Percentiles rank a stretch among this genome's conserved stretches.
These are phyloP conservation scores for Amblyornis subalaris DNA, from an alignment of 2,113 vertebrate genomes.

Conservation along the genomic window DNA sequence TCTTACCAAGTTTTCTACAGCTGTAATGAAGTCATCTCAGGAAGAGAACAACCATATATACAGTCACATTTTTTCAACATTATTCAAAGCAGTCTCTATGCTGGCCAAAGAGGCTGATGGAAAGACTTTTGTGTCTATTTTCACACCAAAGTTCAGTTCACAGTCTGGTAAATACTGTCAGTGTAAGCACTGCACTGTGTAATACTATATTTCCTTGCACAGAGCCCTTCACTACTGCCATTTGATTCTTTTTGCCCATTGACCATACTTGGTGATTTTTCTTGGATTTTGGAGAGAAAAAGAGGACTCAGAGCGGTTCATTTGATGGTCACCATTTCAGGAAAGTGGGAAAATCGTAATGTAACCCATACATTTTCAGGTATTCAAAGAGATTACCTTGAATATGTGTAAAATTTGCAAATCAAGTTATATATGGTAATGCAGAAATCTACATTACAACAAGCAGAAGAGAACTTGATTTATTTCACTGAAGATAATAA, in stretches of 20 bases:
- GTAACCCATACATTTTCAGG: background rate
- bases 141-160: background rate
- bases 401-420: background rate
- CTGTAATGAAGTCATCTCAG: background rate
- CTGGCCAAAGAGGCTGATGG: background rate
- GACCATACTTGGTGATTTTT: background rate
- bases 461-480: background rate
- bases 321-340: background rate
- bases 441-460: background rate
- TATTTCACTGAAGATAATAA: background rate
- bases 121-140: background rate
- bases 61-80: background rate
- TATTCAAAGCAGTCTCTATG: background rate
- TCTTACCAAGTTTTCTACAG: background rate
- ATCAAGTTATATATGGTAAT: background rate
- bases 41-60: background rate
- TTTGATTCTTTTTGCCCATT: background rate
- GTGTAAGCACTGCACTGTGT: background rate
- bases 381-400: background rate
- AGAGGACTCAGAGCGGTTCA: background rate
- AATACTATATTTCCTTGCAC: background rate
- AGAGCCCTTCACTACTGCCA: background rate
- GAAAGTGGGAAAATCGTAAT: background rate
- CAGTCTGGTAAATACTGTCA: background rate
- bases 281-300: background rate